Conservation (phyloP, 1,140 invertebrate species). For the Adoxophyes honmai region DNA sequence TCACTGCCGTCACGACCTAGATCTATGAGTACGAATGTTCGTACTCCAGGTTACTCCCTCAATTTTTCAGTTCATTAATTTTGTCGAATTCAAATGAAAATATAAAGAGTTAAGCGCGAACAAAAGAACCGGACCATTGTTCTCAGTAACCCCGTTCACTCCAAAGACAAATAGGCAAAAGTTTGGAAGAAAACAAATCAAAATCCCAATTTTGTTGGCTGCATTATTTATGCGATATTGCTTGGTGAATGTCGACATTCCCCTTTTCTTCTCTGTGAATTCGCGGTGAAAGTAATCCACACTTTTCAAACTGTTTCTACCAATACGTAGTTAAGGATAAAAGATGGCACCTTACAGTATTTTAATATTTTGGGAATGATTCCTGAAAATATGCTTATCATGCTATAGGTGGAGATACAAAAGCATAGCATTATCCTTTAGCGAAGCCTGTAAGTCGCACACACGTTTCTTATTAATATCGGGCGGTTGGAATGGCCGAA, state of each 20-base stretch:
- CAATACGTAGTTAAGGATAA: conserved; percentile 28
- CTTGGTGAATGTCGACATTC: conserved; percentile 55
- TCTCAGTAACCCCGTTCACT: conserved; percentile 40
- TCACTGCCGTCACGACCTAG: no score
- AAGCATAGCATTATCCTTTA: conserved; percentile 2
- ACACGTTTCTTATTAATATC: conserved; percentile 75
- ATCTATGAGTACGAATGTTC: no score
- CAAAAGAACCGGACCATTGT: conserved; percentile 37
- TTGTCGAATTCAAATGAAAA: conserved; percentile 19
- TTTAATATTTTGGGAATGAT: neutral
- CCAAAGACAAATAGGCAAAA: conserved; percentile 60
- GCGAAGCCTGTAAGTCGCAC: conserved; percentile 19
- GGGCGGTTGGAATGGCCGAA: conserved; percentile 68
- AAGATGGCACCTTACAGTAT: neutral
- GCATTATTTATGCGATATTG: conserved; percentile 75
- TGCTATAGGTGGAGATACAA: neutral
- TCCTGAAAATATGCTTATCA: neutral
- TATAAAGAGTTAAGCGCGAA: conserved; percentile 17
- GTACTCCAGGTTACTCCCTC: conserved; percentile 30
- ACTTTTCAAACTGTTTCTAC: conserved; percentile 42
- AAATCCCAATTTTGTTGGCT: conserved; percentile 70
- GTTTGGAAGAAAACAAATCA: conserved; percentile 75
- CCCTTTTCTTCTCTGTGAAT: conserved; percentile 62
- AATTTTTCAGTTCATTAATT: conserved; percentile 33
- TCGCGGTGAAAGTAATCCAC: conserved; percentile 45